Percentiles rank a stretch among this genome's conserved stretches.
Evolutionary conservation across 2,888 invertebrate species (phyloP).

Genomic region (Epistrophe grossulariae): DNA sequence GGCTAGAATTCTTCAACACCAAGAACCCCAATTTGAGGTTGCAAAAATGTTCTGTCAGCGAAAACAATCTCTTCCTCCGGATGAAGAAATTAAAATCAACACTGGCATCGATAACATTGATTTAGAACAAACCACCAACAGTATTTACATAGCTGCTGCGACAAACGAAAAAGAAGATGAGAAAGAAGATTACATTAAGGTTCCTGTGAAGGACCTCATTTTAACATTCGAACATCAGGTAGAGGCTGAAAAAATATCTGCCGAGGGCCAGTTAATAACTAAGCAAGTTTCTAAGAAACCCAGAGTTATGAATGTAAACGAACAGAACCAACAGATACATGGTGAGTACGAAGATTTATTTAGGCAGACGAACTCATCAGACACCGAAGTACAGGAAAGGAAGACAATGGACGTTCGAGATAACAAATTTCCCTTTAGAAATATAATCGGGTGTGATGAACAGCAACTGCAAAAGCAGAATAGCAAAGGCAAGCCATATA

Average conservation of each 20-base stretch:
- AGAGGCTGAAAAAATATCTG: constrained; percentile 66
- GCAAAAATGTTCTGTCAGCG: neutral
- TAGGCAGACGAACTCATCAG: neutral
- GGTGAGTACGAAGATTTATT: constrained; percentile 7
- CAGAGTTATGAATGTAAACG: neutral
- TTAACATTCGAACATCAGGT: constrained; percentile 87
- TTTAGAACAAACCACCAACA: neutral
- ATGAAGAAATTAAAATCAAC: neutral
- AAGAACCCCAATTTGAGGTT: neutral
- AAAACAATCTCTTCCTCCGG: constrained; percentile 4
- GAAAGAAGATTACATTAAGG: constrained; percentile 81
- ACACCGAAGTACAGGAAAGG: neutral
- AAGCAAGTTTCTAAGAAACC: constrained; percentile 48
- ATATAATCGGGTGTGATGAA: constrained; percentile 16
- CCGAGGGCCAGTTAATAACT: constrained; percentile 17
- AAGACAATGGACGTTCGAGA: neutral
- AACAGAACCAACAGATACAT: constrained; percentile 19
- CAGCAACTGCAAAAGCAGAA: constrained; percentile 20
- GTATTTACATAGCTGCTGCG: neutral
- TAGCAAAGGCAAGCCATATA: constrained; percentile 51
- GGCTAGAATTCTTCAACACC: neutral
- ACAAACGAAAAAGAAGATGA: constrained; percentile 19
- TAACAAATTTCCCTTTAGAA: constrained; percentile 29
- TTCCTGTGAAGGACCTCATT: constrained; percentile 85
- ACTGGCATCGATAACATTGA: neutral